Evolutionary conservation across 2,113 vertebrate species (phyloP).

Genomic region (Hipposideros armiger): DNA sequence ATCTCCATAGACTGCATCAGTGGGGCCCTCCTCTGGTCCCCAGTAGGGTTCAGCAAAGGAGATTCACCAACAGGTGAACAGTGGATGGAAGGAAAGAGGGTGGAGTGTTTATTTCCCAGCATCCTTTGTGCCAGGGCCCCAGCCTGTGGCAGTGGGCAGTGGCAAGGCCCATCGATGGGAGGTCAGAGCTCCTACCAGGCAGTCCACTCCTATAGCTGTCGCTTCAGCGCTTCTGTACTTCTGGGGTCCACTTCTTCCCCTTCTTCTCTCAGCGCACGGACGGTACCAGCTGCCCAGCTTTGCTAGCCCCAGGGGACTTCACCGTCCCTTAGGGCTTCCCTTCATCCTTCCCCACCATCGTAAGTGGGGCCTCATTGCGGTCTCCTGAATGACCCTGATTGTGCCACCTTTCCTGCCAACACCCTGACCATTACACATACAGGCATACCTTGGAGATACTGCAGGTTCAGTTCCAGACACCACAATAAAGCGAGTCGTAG

Average conservation of each 20-base stretch:
- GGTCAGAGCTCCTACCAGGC: too few species aligned
- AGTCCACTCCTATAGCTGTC: too few species aligned
- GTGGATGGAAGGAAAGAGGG: not conserved
- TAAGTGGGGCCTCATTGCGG: not conserved
- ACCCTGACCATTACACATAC: not conserved
- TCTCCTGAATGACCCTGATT: not conserved
- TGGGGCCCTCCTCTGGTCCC: not conserved
- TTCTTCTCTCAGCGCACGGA: too few species aligned
- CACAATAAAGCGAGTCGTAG: not conserved
- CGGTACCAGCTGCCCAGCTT: not conserved
- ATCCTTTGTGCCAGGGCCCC: too few species aligned
- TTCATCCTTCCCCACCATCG: not conserved
- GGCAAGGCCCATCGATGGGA: fast-evolving
- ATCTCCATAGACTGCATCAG: not conserved
- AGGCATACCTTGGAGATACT: not conserved
- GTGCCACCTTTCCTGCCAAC: not conserved
- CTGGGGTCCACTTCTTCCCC: not conserved
- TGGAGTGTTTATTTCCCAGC: too few species aligned
- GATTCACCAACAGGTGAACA: not conserved
- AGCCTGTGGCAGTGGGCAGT: not conserved
- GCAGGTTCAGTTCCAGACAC: not conserved
- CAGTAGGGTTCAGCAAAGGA: not conserved
- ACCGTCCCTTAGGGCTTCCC: not conserved
- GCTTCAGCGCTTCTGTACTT: not conserved
- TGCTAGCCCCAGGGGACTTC: too few species aligned